Evolutionary conservation across 2,113 vertebrate genomes (phyloP).

Genomic region (Bos indicus): DNA sequence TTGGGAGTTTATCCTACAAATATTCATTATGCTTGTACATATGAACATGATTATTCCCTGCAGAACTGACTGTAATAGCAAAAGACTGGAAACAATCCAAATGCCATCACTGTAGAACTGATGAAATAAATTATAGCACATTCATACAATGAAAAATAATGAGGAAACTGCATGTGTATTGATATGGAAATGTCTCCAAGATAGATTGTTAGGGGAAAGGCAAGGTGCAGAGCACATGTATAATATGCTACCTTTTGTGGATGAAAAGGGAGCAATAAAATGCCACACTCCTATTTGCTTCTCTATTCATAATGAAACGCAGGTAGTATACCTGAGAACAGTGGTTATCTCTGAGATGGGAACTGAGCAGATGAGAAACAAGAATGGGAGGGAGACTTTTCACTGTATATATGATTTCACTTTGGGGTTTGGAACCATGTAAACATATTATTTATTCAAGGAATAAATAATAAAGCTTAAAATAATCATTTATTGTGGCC

Average conservation of each 20-base stretch:
- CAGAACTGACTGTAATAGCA: background rate
- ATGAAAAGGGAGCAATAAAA: background rate
- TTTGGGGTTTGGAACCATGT: background rate
- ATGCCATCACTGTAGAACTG: background rate
- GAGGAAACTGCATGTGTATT: background rate
- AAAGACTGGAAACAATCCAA: background rate
- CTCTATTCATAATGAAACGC: background rate
- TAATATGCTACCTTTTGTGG: background rate
- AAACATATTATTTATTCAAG: background rate
- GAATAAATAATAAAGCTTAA: background rate
- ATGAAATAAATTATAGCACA: background rate
- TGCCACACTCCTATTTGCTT: background rate
- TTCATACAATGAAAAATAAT: background rate
- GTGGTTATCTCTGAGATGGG: background rate
- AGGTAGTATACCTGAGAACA: background rate
- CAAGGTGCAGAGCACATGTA: background rate
- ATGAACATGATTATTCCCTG: background rate
- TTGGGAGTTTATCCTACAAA: background rate
- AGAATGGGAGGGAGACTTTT: background rate
- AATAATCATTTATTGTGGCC: slow-evolving; percentile 35
- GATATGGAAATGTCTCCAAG: background rate
- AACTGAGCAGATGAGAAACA: background rate
- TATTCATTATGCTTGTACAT: background rate
- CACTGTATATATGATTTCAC: background rate
- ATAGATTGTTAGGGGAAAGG: background rate